Base-by-base conservation (phyloP, 2,797 vertebrate genomes). In the Agapornis canus region DNA sequence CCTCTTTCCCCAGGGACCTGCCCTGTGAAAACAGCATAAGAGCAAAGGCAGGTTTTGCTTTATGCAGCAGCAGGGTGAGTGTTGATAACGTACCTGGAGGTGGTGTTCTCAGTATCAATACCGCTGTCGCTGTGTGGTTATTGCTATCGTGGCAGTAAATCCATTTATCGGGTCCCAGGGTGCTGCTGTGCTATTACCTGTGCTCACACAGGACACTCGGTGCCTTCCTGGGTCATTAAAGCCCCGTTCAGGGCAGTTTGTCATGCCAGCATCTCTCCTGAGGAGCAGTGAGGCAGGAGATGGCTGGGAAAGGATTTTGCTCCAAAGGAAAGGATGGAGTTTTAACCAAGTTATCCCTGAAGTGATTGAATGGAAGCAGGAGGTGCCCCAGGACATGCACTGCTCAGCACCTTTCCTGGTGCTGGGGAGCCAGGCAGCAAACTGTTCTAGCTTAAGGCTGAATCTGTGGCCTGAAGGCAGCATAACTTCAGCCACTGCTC, bases 171-270 rank as follows among this genome's bases (percentile, higher is more conserved):
- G 49, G 39, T 7, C 10, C 27, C 2, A 6, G 45, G 59, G 27
- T 10, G 48, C 42, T 73, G n/a, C 61, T 25, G 47, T 23, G 47
- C 35, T 5, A 0, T 2, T 1, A 23, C 45, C 70, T 20, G 47
- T 1, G 42, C 27, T 4, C 25, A 10, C 2, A 0, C 25, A 1
- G 51, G 47, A 31, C 15, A 0, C 22, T 27, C 3, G 3, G 31
- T 16, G 32, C 65, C 76, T 31, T 49, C 27, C 1, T 31, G 47
- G 56, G 60, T 27, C 19, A 1, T 25, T 49, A 45, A 56, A 68
- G 72, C 61, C 48, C 6, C 7, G 0, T 27, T 13, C 5, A 12
- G 69, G 47, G 52, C 47, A 12, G 11, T 49, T 40, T 26, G 32
- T n/a, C 20, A 13, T 43, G 63, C 35, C 11, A 5, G 19, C 6